Evolutionary conservation across 2,113 vertebrate species (phyloP).

Genomic region (Phalacrocorax brasilianus): DNA sequence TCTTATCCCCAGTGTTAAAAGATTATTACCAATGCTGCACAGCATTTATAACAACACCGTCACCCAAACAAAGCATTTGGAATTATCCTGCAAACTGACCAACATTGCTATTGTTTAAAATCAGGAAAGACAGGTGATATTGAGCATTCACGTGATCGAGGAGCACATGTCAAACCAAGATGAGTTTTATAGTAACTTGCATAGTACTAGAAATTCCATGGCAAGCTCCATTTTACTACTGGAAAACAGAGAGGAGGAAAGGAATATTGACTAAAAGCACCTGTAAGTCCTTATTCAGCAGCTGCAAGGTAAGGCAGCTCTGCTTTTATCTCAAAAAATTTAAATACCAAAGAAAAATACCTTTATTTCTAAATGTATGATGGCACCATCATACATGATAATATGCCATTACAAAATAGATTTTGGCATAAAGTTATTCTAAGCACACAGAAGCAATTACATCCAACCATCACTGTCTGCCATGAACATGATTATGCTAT

Average conservation of each 20-base stretch:
- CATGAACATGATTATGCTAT: not conserved
- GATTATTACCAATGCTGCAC: not conserved
- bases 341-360: not conserved
- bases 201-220: not conserved
- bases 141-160: not conserved
- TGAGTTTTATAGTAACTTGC: not conserved
- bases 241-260: not conserved
- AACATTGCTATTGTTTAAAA: not conserved
- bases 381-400: not conserved
- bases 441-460: not conserved
- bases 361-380: not conserved
- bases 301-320: not conserved
- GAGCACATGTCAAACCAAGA: not conserved
- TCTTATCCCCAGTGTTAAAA: not conserved
- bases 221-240: not conserved
- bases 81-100: not conserved
- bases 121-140: not conserved
- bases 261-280: not conserved
- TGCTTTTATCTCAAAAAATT: not conserved
- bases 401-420: not conserved
- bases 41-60: not conserved
- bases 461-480: not conserved
- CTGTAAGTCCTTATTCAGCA: not conserved
- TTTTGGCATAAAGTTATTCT: not conserved
- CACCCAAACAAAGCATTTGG: not conserved